Base-by-base conservation (phyloP, 2,888 invertebrate genomes). In the Ernsta delagoae region DNA sequence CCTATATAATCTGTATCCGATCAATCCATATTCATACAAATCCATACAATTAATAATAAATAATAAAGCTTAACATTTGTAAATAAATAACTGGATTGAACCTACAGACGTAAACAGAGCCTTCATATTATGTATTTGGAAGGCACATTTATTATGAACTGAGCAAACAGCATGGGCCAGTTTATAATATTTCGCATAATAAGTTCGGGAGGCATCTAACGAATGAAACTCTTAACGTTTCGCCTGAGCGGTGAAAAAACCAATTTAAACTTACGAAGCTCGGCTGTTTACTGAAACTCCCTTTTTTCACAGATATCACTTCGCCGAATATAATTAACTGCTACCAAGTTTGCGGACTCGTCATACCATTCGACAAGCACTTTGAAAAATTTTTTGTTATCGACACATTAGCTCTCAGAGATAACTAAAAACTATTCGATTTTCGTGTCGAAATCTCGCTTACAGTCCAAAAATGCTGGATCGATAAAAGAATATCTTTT, bases 181-280 rank as follows among this genome's bases (percentile, higher is more conserved):
- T 53, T 53, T 53, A 24, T 53, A 53, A 53, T 53, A 53, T 53
- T 53, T 53, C 50, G 16, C 50, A 53, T 75, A 72, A 73, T 74
- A 73, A 75, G 60, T 70, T 69, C 70, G 63, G 74, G 78, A 79
- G 77, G 76, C 75, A 75, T 78, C 75, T 75, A 81, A 80, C 73
- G 74, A 82, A 81, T 79, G 77, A 80, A 79, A 78, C 79, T 74
- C 76, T 68, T 77, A 77, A 74, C 77, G 75, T 77, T 80, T 74
- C 73, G 76, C 72, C 72, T 73, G 75, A 77, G 77, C 77, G 76
- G 75, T 73, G 75, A 78, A 80, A 83, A 83, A 85, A 80, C 82
- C 84, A 84, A 85, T 85, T 85, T 85, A 83, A 85, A 86, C 82
- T 85, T 85, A 80, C 78, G 79, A 77, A 79, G 59, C 59, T 43